Evolutionary conservation across 2,888 invertebrate genomes (phyloP).

Genomic region (Eucera pruinosa): DNA sequence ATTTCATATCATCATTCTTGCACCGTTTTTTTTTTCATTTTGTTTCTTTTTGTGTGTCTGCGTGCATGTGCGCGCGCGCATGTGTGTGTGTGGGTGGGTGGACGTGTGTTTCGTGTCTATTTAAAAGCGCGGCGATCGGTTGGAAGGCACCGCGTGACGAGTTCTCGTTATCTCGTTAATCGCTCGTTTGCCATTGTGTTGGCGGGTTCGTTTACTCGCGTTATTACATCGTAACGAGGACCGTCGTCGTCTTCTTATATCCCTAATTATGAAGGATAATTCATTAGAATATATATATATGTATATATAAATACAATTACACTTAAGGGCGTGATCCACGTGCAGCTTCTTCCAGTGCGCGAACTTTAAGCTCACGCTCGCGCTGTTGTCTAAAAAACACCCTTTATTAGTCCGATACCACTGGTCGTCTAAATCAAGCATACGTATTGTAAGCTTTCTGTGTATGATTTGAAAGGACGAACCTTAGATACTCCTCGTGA

Average conservation of each 20-base stretch:
- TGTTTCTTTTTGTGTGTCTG: no score
- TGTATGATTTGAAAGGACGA: slow-evolving; percentile 70
- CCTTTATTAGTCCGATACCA: slow-evolving; percentile 68
- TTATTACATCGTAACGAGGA: slow-evolving; percentile 38
- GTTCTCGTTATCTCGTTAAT: slow-evolving; percentile 26
- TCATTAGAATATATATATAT: slow-evolving; percentile 69
- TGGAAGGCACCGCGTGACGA: slow-evolving; percentile 11
- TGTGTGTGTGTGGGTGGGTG: no score
- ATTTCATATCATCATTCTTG: slow-evolving; percentile 46
- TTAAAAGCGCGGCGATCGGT: slow-evolving; percentile 8
- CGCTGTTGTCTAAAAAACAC: slow-evolving; percentile 90
- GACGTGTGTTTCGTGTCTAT: no score
- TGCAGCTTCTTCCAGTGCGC: slow-evolving; percentile 94
- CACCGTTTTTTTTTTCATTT: slow-evolving; percentile 29
- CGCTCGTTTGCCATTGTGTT: no score
- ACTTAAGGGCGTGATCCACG: slow-evolving; percentile 88
- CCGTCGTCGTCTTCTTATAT: slow-evolving; percentile 62
- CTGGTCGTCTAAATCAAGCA: slow-evolving; percentile 33
- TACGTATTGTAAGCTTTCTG: slow-evolving; percentile 23
- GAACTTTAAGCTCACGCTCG: slow-evolving; percentile 93
- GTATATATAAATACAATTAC: slow-evolving; percentile 72
- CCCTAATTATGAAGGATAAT: slow-evolving; percentile 70
- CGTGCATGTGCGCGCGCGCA: no score
- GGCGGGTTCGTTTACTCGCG: no score
- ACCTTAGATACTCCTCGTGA: slow-evolving; percentile 89